Conservation (phyloP, 2,113 vertebrate genomes). For the Pimephales promelas region DNA sequence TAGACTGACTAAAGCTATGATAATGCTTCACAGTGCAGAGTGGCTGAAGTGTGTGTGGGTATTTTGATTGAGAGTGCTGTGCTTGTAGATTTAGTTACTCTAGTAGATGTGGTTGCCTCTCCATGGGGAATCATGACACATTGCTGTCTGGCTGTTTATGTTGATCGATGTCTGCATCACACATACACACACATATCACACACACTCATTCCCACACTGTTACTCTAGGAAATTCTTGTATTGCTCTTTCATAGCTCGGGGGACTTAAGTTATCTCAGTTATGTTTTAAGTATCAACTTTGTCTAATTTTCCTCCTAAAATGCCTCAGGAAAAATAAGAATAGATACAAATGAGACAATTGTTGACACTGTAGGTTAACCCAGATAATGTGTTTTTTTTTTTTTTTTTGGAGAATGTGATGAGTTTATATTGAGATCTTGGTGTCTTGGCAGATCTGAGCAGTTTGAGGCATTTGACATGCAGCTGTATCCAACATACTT, state of each 20-base stretch:
- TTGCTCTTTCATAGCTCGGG: conserved; percentile 2
- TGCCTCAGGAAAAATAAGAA: conserved; percentile 2
- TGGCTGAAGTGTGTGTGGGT: conserved; percentile 12
- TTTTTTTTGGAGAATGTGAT: background rate
- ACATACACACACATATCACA: background rate
- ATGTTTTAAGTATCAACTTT: conserved; percentile 9
- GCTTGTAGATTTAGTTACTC: conserved; percentile 20
- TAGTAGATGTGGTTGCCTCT: background rate
- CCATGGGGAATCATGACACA: conserved; percentile 13
- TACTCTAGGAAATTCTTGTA: background rate
- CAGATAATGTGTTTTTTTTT: background rate
- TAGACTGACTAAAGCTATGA: background rate
- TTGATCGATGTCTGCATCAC: conserved; percentile 5
- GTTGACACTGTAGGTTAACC: background rate
- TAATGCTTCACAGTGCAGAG: conserved; percentile 8
- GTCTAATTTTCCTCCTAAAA: conserved; percentile 1
- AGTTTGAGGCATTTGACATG: background rate
- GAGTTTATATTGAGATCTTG: background rate
- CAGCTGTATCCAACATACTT: background rate
- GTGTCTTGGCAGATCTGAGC: background rate
- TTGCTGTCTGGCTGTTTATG: conserved; percentile 34
- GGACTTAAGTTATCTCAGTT: conserved; percentile 2
- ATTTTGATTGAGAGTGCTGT: background rate
- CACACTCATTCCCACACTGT: background rate
- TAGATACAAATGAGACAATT: conserved; percentile 5